Evolutionary conservation across 2,113 vertebrate genomes (phyloP).

Genomic region (Etheostoma cragini): DNA sequence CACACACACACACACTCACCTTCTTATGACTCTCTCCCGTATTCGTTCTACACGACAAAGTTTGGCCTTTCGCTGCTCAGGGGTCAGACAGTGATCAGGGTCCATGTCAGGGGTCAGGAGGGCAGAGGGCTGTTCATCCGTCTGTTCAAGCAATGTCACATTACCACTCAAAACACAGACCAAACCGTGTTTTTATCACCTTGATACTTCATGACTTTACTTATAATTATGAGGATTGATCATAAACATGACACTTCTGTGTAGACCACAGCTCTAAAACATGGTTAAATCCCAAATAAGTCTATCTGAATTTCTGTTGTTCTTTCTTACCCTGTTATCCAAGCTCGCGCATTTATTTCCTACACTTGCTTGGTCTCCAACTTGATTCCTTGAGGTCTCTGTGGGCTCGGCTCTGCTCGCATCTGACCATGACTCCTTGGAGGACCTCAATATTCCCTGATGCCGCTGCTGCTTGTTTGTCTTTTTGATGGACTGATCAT

Average conservation of each 20-base stretch:
- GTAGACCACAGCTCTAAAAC: not conserved
- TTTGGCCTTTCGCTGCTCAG: constrained; percentile 80
- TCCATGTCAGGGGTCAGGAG: constrained; percentile 57
- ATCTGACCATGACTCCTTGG: constrained; percentile 40
- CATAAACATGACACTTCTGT: not conserved
- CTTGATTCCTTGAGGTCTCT: constrained; percentile 27
- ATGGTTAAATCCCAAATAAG: not conserved
- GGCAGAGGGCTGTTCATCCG: constrained; percentile 35
- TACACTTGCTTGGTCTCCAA: constrained; percentile 16
- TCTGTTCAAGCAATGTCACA: constrained; percentile 57
- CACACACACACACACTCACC: constrained; percentile 37
- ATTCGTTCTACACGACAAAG: constrained; percentile 80
- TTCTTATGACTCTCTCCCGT: constrained; percentile 78
- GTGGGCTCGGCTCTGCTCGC: constrained; percentile 9
- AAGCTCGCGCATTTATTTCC: constrained; percentile 22
- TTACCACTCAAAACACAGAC: not conserved
- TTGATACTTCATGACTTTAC: not conserved
- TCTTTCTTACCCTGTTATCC: constrained; percentile 51
- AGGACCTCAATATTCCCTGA: constrained; percentile 34
- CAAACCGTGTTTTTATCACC: not conserved
- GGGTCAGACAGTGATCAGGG: constrained; percentile 61
- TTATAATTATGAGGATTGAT: not conserved
- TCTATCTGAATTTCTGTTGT: not conserved
- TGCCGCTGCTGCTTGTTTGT: constrained; percentile 46
- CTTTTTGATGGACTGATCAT: constrained; percentile 39